Conservation (phyloP, 2,113 vertebrate species). For the Xiphorhynchus elegans region DNA sequence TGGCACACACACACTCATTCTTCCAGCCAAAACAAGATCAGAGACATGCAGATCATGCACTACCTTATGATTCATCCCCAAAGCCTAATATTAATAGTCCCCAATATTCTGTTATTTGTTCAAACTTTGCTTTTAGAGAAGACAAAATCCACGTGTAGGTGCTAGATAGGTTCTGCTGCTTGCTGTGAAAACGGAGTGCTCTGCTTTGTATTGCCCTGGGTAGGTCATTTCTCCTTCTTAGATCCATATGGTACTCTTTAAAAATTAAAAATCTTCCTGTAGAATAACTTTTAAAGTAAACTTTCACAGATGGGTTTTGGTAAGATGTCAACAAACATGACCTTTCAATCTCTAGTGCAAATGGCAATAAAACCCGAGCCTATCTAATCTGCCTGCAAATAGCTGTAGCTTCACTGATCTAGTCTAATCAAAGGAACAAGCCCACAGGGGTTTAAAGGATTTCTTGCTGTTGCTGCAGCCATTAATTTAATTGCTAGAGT, state of each 20-base stretch:
- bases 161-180: neutral
- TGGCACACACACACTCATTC: neutral
- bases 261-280: conserved; percentile 54
- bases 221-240: neutral
- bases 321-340: conserved; percentile 66
- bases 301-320: conserved; percentile 61
- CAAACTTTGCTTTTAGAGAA: neutral
- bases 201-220: neutral
- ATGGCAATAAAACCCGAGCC: conserved; percentile 59
- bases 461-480: conserved; percentile 60
- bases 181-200: neutral
- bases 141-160: neutral
- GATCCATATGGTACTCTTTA: conserved; percentile 34
- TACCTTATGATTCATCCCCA: neutral
- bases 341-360: conserved; percentile 70
- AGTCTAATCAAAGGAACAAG: conserved; percentile 77
- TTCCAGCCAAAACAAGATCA: neutral
- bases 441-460: conserved; percentile 73
- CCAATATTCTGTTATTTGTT: neutral
- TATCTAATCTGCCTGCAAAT: conserved; percentile 76
- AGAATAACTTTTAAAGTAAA: conserved; percentile 63
- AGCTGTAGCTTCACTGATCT: conserved; percentile 74
- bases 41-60: neutral
- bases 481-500: conserved; percentile 79
- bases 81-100: neutral